Percentiles rank a stretch among this genome's conserved stretches.
phyloP scores from a whole-genome alignment of 2,113 vertebrate genomes.

The Grammomys dolichurus region DNA sequence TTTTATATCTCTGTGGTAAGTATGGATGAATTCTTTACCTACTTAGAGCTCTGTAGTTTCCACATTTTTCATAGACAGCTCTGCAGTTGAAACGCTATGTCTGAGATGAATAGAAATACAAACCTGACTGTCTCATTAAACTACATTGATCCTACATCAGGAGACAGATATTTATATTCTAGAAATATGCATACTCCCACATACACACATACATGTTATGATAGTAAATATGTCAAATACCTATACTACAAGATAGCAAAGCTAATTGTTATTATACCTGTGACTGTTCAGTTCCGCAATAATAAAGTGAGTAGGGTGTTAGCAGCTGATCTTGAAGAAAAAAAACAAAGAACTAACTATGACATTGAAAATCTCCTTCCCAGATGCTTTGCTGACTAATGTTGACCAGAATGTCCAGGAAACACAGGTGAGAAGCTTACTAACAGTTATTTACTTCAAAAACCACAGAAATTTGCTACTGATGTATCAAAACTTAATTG shows the following conservation, averaged over 20 bases:
- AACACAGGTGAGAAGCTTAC: slow-evolving; percentile 73
- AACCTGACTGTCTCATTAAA: not conserved
- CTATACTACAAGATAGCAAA: not conserved
- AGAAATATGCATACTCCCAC: too few relatives aligned
- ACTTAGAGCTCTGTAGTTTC: not conserved
- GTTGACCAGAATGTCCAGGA: slow-evolving; percentile 78
- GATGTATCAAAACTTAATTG: not conserved
- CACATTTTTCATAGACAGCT: not conserved
- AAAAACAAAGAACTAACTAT: slow-evolving; percentile 49
- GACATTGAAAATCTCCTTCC: slow-evolving; percentile 74
- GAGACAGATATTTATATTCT: not conserved
- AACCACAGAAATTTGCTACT: not conserved
- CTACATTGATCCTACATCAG: not conserved
- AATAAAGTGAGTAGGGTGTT: not conserved
- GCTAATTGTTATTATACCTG: not conserved
- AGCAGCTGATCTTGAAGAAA: slow-evolving; percentile 15
- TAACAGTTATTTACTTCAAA: not conserved
- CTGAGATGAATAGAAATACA: not conserved
- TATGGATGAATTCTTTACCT: not conserved
- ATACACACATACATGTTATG: too few relatives aligned
- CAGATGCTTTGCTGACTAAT: slow-evolving; percentile 80
- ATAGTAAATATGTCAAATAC: not conserved
- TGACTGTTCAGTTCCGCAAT: not conserved
- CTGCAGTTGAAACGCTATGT: slow-evolving; percentile 40
- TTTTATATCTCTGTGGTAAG: slow-evolving; percentile 15